Conservation (phyloP, 2,797 vertebrate species). For the Hydrocynus forskahlii region DNA sequence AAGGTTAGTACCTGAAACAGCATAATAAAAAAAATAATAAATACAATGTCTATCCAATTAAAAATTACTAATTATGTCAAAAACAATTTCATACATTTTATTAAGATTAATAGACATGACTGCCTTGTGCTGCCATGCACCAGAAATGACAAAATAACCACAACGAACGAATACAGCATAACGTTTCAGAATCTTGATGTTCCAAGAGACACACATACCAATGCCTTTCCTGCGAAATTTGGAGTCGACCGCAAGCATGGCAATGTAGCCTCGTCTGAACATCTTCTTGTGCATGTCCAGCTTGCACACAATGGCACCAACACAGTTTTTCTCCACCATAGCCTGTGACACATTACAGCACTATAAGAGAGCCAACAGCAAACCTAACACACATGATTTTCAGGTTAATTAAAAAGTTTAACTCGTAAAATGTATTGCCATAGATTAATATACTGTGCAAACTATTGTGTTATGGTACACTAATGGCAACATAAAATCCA, state of each 20-base stretch:
- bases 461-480: no score
- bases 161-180: neutral
- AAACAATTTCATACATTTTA: no score
- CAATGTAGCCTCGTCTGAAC: conserved; percentile 99
- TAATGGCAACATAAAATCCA: no score
- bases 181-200: neutral
- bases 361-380: neutral
- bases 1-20: conserved; percentile 96
- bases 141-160: neutral
- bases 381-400: neutral
- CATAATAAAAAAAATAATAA: conserved; percentile 14
- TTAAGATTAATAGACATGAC: neutral
- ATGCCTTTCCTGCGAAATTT: conserved; percentile 99
- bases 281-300: conserved; percentile 99
- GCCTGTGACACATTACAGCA: conserved; percentile 79
- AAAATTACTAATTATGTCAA: no score
- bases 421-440: no score
- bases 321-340: conserved; percentile 98
- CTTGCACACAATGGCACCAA: conserved; percentile 99
- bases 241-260: conserved; percentile 99
- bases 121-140: neutral
- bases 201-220: conserved; percentile 76
- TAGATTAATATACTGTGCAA: no score
- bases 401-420: no score
- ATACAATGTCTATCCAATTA: no score